Percentiles rank a stretch among this genome's conserved stretches.
Conservation (phyloP, 2,113 vertebrate species). For the Otus sunia region DNA sequence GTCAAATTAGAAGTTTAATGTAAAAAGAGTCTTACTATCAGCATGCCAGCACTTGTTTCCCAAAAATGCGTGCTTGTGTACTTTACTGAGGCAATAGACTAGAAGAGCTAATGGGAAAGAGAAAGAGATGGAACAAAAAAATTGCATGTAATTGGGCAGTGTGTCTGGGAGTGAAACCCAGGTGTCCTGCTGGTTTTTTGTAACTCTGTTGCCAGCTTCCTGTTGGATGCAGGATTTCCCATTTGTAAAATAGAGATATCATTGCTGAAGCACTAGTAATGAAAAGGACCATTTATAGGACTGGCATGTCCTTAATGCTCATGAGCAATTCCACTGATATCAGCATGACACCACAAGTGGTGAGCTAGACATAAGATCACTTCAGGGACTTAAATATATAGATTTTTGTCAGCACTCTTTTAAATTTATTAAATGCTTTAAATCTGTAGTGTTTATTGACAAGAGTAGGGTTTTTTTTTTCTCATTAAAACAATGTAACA, state of each 20-base stretch:
- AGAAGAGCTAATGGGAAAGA: neutral
- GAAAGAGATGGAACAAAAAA: neutral
- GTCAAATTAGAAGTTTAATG: constrained; percentile 29
- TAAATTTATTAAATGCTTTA: neutral
- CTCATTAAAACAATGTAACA: neutral
- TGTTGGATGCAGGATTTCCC: neutral
- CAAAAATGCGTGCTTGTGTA: neutral
- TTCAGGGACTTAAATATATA: neutral
- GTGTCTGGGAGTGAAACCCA: neutral
- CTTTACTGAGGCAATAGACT: neutral
- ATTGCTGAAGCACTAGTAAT: neutral
- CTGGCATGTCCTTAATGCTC: neutral
- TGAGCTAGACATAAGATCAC: neutral
- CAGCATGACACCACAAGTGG: neutral
- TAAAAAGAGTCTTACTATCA: neutral
- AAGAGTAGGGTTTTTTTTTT: neutral
- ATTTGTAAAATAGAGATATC: neutral
- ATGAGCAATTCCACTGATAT: neutral
- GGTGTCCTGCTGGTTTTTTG: neutral
- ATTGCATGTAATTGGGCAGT: neutral
- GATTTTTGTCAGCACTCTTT: neutral
- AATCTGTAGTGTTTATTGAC: neutral
- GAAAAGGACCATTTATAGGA: neutral
- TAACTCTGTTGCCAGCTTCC: neutral
- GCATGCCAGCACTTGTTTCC: neutral